Conservation (phyloP, 37 sponge, comb jelly and placozoan genomes). For the Halichondria panicea region DNA sequence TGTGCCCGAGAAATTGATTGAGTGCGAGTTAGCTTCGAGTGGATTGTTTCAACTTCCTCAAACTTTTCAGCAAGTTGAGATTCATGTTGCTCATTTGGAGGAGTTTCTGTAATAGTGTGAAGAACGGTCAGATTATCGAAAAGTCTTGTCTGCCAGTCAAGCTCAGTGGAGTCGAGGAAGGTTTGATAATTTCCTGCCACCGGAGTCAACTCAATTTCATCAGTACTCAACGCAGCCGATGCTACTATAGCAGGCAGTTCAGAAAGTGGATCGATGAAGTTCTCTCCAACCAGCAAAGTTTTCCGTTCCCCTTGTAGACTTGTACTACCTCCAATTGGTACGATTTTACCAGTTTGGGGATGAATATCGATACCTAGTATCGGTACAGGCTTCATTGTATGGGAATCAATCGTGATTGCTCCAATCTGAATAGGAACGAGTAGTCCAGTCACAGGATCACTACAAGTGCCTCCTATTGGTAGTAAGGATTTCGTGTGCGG, state of each 20-base stretch:
- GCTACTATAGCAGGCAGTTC: neutral
- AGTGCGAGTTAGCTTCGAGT: neutral
- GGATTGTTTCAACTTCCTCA: neutral
- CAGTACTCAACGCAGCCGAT: neutral
- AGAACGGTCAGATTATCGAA: neutral
- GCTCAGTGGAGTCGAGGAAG: neutral
- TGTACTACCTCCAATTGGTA: slow-evolving; percentile 2
- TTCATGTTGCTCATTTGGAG: neutral
- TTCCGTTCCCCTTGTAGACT: neutral
- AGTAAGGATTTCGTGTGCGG: neutral
- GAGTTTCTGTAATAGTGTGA: neutral
- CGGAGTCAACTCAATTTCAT: neutral
- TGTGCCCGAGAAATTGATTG: neutral
- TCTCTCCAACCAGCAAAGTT: neutral
- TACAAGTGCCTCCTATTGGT: slow-evolving; percentile 10
- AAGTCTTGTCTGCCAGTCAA: neutral
- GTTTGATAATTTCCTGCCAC: neutral
- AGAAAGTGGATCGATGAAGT: neutral
- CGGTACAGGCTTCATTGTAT: neutral
- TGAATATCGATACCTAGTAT: neutral
- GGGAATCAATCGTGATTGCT: neutral
- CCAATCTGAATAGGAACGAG: neutral
- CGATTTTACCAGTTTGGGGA: neutral
- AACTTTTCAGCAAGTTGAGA: neutral
- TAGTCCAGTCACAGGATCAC: neutral